Evolutionary conservation across 2,888 invertebrate species (phyloP), one percentile per base, ranked within the genome.

Genomic region (Parnassius mnemosyne): DNA sequence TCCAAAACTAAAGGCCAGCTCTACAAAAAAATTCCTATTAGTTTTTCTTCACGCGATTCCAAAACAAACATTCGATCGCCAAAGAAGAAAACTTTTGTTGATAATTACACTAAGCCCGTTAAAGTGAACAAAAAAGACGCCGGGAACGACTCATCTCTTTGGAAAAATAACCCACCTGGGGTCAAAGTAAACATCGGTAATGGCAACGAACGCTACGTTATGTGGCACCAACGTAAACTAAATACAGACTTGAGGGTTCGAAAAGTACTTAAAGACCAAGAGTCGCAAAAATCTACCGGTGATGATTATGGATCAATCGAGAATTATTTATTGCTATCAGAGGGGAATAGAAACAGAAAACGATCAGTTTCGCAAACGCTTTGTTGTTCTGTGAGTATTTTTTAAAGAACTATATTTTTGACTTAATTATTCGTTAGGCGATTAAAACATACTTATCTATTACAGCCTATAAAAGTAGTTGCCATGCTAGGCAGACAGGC

Each of bases 151-250:
- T 25, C 65, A 16, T 62, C 66, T 46, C 66, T 65, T 10, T 67
- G 75, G 2, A 75, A 67, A 64, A 71, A 68, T 44, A 67, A 72
- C 46, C 70, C 72, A 47, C 86, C 89, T 10, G 81, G 77, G 67
- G 73, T 86, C 10, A 76, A 81, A 13, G 71, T 87, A 43, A 83
- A 84, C 66, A 84, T 88, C 61, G 80, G 87, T 11, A 79, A 77
- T 56, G 81, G 83, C 13, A 79, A 77, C 25, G 86, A 87, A 65
- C 69, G 67, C 61, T 89, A 85, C 64, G 76, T 87, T 9, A 63
- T 74, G 53, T 78, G 85, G 60, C 74, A 77, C 63, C 79, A 81
- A 63, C 75, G 73, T 50, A 68, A 74, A 49, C 54, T 68, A 16
- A 74, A 72, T 47, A 81, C 83, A 20, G 82, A 83, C 67, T 61